Evolutionary conservation across 2,888 invertebrate species (phyloP), one percentile per base, ranked within the genome.

Genomic region (Acanthosepion esculentum): DNA sequence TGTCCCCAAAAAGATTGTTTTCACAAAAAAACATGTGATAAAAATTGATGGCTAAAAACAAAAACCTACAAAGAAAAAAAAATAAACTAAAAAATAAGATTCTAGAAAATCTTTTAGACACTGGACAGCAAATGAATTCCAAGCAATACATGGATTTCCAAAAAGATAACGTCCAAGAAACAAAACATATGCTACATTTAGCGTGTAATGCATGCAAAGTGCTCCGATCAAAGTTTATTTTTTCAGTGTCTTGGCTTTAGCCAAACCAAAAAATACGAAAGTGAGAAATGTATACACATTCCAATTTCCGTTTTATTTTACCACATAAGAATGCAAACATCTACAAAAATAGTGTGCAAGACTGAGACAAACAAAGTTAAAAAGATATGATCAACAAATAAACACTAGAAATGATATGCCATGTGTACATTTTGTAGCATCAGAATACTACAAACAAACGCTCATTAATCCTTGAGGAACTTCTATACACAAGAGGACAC

Each of bases 321-420:
- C 78, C 78, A 78, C 78, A 33, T 78, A n/a, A 78, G 78, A 78
- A 78, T 78, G 78, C 78, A 78, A n/a, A 78, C 78, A 78, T 78
- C 78, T 78, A 78, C n/a, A 78, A n/a, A 78, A 78, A 78, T 78
- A 78, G n/a, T 78, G n/a, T 78, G n/a, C 4, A 78, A 78, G 78
- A 78, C 33, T 3, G 15, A 78, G 78, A 78, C n/a, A 78, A 78
- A 64, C 26, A 78, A 29, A 10, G 1, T n/a, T 10, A 33, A n/a
- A 78, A 78, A 78, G 78, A 12, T n/a, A n/a, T 78, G n/a, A 78
- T 78, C 78, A 78, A 78, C 78, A 78, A 78, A 33, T 78, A 78
- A 78, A 78, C 78, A 78, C 78, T 78, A n/a, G 20, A 15, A n/a
- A 78, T 78, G 78, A 78, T 78, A 78, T 78, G 78, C 78, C 78